Evolutionary conservation across 2,888 invertebrate species (phyloP).

Genomic region (Eupithecia vulgata): DNA sequence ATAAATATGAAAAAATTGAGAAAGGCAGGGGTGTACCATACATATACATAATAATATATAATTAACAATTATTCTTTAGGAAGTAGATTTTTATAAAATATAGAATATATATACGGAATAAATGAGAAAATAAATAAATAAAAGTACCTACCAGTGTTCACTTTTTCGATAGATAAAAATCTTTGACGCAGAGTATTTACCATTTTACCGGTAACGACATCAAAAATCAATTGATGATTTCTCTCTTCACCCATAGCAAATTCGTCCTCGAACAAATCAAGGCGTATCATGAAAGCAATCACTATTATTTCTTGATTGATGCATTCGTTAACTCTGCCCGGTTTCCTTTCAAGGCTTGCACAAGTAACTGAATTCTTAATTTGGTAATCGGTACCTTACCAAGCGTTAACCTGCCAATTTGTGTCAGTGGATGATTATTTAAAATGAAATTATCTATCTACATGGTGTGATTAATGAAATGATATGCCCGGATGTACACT

Average conservation of each 20-base stretch:
- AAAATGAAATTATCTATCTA: neutral
- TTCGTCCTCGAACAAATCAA: conserved; percentile 8
- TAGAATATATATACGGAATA: no score
- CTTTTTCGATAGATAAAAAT: no score
- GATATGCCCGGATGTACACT: conserved; percentile 3
- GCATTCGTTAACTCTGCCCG: conserved; percentile 26
- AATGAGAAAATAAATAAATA: no score
- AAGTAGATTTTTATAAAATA: no score
- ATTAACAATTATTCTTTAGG: no score
- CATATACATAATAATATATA: no score
- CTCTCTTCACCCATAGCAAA: neutral
- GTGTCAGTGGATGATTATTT: conserved; percentile 12
- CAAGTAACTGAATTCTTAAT: conserved; percentile 31
- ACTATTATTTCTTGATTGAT: conserved; percentile 26
- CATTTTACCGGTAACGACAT: neutral
- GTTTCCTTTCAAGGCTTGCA: conserved; percentile 30
- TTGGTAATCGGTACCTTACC: conserved; percentile 34
- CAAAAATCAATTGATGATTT: neutral
- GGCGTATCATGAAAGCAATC: conserved; percentile 2
- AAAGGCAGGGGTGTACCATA: no score
- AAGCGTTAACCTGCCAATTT: conserved; percentile 25
- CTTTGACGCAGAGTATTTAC: no score
- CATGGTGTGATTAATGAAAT: neutral
- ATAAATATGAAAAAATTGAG: no score
- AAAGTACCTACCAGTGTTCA: no score